Evolutionary conservation across 2,797 vertebrate species (phyloP).

Genomic region (Eospalax fontanierii): DNA sequence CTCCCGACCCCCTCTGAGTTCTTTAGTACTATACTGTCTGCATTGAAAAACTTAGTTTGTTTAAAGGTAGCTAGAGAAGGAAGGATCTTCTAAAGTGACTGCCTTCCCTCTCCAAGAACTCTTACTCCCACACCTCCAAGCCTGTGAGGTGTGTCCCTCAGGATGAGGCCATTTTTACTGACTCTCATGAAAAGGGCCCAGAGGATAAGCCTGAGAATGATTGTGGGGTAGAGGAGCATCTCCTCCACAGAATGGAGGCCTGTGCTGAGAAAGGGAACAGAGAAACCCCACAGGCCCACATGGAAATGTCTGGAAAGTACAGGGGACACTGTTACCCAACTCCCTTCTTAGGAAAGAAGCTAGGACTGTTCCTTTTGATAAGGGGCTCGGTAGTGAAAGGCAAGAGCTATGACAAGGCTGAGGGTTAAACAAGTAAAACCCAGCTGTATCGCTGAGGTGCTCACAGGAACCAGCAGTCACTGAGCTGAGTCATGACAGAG

Average conservation of each 20-base stretch:
- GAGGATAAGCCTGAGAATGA: neutral
- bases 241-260: neutral
- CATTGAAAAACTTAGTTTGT: neutral
- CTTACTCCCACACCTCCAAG: neutral
- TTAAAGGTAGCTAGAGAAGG: neutral
- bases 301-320: neutral
- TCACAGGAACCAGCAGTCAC: neutral
- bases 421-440: neutral
- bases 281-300: neutral
- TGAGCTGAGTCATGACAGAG: neutral
- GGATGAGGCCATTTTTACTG: neutral
- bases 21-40: neutral
- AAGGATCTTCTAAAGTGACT: neutral
- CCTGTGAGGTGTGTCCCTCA: neutral
- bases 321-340: neutral
- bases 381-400: neutral
- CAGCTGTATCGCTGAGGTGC: neutral
- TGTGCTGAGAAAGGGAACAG: neutral
- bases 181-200: neutral
- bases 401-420: neutral
- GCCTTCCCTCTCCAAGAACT: neutral
- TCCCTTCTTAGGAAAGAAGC: conserved; percentile 24
- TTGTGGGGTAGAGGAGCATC: too few relatives aligned
- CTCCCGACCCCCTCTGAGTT: neutral
- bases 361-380: neutral